Evolutionary conservation across 1,140 invertebrate genomes (phyloP).

Genomic region (Drosophila littoralis): DNA sequence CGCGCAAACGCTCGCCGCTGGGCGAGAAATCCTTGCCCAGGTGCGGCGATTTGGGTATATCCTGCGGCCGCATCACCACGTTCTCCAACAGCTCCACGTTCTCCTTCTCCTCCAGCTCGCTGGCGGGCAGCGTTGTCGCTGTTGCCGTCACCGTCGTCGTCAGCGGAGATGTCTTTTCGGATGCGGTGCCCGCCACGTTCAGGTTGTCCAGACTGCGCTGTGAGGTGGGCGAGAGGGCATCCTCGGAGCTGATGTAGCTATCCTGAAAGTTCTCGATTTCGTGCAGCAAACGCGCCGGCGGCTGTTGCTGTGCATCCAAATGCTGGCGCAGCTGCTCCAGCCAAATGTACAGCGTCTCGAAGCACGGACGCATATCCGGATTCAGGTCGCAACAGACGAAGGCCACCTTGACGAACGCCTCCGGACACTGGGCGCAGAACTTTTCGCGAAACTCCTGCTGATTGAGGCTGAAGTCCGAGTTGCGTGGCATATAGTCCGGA

Average conservation of each 20-base stretch:
- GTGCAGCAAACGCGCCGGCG: conserved; percentile 88
- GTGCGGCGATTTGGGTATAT: conserved; percentile 84
- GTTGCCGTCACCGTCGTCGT: not conserved
- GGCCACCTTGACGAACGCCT: conserved; percentile 94
- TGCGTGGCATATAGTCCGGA: conserved; percentile 95
- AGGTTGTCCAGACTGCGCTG: conserved; percentile 75
- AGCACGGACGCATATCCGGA: conserved; percentile 93
- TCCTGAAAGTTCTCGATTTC: conserved; percentile 90
- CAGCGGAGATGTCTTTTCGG: not conserved
- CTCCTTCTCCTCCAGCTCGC: conserved; percentile 37
- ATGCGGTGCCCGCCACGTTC: not conserved
- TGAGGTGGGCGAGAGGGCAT: conserved; percentile 73
- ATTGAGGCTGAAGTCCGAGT: conserved; percentile 96
- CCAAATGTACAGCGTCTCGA: conserved; percentile 94
- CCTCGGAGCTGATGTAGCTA: conserved; percentile 74
- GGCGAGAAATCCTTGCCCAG: conserved; percentile 83
- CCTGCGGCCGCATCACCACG: conserved; percentile 56
- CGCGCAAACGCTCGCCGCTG: conserved; percentile 75
- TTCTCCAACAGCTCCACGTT: conserved; percentile 50
- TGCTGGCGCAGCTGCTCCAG: conserved; percentile 91
- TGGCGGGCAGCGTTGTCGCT: not conserved
- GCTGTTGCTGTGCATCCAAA: conserved; percentile 87
- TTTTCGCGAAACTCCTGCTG: conserved; percentile 94
- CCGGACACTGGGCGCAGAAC: conserved; percentile 94
- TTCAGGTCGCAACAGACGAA: conserved; percentile 95